phyloP scores from a whole-genome alignment of 2,888 invertebrate species.

The Hermaeophaga mercurialis region DNA sequence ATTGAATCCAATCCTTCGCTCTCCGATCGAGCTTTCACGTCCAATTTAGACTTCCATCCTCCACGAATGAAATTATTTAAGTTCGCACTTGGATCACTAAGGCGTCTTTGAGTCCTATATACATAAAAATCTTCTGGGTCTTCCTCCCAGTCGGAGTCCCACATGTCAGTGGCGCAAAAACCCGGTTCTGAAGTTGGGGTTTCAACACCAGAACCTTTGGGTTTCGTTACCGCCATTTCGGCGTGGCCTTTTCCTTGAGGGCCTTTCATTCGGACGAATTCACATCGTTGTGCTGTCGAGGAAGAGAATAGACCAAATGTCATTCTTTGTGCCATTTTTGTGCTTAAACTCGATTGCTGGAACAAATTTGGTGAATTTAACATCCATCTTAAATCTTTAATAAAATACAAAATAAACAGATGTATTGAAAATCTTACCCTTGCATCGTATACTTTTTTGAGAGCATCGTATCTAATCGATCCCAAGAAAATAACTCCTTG shows the following conservation, averaged over 20 bases:
- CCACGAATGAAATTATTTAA: conserved; percentile 83
- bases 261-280: conserved; percentile 98
- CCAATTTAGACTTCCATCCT: conserved; percentile 76
- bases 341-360: conserved; percentile 88
- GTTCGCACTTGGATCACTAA: conserved; percentile 94
- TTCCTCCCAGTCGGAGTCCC: conserved; percentile 89
- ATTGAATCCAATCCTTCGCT: conserved; percentile 89
- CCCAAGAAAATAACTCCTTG: conserved; percentile 97
- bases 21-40: conserved; percentile 80
- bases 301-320: conserved; percentile 87
- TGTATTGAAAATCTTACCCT: conserved; percentile 78
- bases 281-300: conserved; percentile 81
- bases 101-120: conserved; percentile 74
- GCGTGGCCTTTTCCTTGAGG: conserved; percentile 96
- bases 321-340: conserved; percentile 95
- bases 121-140: conserved; percentile 85
- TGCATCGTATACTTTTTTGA: conserved; percentile 95
- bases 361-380: conserved; percentile 44
- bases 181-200: conserved; percentile 92
- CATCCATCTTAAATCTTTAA: too few species aligned
- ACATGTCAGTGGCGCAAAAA: conserved; percentile 82
- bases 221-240: conserved; percentile 96
- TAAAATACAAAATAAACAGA: too few species aligned
- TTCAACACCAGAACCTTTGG: conserved; percentile 89
- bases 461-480: conserved; percentile 95